Evolutionary conservation across 2,888 invertebrate genomes (phyloP), one percentile per base, ranked within the genome.

Genomic region (Argyresthia albistria): DNA sequence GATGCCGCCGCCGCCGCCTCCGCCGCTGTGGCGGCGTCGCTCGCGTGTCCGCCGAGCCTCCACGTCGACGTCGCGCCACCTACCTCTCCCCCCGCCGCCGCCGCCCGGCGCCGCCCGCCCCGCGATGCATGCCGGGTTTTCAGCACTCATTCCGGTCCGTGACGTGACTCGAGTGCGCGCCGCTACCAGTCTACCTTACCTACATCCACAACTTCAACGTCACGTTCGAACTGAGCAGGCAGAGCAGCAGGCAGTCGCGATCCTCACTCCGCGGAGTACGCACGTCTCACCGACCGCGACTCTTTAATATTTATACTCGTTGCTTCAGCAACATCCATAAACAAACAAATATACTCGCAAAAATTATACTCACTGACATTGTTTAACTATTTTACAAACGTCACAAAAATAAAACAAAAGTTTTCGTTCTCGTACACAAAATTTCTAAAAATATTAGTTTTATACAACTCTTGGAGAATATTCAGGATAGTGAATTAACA

Each of bases 11-110:
- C n/a, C n/a, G n/a, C 53, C 55, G 53, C 50, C 48, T 55, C 50
- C 55, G 59, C 57, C 64, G 62, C 70, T 73, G 73, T 70, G 60
- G 59, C 61, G 55, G 66, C 59, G 76, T 74, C 71, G 67, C 64
- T 73, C 80, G 82, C 82, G 82, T 82, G 82, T 81, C 79, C 25
- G 25, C 65, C 78, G 73, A 77, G 76, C 81, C 79, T 86, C 86
- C 86, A 86, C 86, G 86, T 84, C 80, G 82, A 66, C 82, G 80
- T 79, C 82, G 79, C 83, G 83, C 82, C 83, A 81, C 80, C 65
- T 25, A 53, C 60, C 56, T 35, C 58, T 54, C 57, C 50, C 60
- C 59, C 59, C 57, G 54, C 42, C 64, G 48, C 61, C 62, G 53
- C 49, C n/a, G 35, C 43, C 53, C 35, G 10, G 10, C 42, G 36